A percentile compares a stretch with the other conserved stretches of the same genome.
Evolutionary conservation across 2,113 vertebrate species (phyloP).

Genomic region (Mustela nigripes): DNA sequence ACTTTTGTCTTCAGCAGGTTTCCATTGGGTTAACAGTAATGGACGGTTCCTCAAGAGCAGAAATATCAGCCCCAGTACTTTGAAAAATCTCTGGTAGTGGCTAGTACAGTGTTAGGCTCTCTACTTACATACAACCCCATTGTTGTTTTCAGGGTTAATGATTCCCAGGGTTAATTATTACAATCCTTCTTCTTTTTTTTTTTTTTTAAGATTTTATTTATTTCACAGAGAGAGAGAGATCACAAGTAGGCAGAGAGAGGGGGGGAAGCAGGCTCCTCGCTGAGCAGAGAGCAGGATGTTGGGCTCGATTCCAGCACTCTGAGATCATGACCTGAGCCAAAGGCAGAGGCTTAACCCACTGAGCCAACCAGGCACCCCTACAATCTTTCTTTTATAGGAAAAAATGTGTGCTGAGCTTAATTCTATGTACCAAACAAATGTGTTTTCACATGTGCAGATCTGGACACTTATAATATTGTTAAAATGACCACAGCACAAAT

Average conservation of each 20-base stretch:
- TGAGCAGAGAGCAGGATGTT: too few species aligned
- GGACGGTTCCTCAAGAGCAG: neutral
- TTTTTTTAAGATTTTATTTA: too few species aligned
- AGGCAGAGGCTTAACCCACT: too few species aligned
- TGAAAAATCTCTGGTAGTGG: neutral
- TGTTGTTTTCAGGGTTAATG: neutral
- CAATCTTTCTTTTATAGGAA: neutral
- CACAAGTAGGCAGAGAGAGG: too few species aligned
- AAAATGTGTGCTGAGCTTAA: neutral
- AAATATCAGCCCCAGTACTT: neutral
- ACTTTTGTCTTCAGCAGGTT: neutral
- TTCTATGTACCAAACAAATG: neutral
- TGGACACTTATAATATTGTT: neutral
- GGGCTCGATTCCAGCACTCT: too few species aligned
- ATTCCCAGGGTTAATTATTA: neutral
- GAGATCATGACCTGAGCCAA: too few species aligned
- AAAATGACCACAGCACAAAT: conserved; percentile 4
- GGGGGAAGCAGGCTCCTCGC: too few species aligned
- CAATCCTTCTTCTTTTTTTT: neutral
- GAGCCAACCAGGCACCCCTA: neutral
- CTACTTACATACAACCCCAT: neutral
- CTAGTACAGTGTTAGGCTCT: neutral
- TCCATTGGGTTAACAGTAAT: neutral
- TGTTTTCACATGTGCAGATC: neutral
- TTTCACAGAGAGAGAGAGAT: too few species aligned